Evolutionary conservation across 1,140 invertebrate species (phyloP).

Genomic region (Sycophila sp.): DNA sequence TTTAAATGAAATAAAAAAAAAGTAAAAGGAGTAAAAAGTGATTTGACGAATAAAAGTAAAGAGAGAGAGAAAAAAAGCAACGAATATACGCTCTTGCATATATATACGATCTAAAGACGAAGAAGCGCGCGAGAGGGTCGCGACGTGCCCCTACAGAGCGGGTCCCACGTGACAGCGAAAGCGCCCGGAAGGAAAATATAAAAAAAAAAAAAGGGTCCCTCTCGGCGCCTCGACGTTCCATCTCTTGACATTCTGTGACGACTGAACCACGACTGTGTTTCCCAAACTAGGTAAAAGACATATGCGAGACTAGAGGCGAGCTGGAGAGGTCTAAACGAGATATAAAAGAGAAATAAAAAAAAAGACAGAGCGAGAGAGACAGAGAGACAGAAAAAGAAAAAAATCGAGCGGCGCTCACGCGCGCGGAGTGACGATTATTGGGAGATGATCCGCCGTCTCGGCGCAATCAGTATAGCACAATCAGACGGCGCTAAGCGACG

Average conservation of each 20-base stretch:
- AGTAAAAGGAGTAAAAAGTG: not conserved
- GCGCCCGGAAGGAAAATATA: not conserved
- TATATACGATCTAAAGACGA: not conserved
- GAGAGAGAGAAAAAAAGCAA: not conserved
- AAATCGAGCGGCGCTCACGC: constrained; percentile 1
- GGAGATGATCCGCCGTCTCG: not conserved
- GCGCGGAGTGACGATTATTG: too few species aligned
- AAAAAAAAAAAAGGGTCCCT: not conserved
- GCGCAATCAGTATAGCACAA: constrained; percentile 32
- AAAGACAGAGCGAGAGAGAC: constrained; percentile 21
- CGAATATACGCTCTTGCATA: not conserved
- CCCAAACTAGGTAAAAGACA: constrained; percentile 67
- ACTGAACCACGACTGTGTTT: constrained; percentile 68
- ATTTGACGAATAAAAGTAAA: not conserved
- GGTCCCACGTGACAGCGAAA: constrained; percentile 12
- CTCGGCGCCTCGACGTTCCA: constrained; percentile 21
- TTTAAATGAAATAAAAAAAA: not conserved
- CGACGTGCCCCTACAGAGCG: constrained; percentile 5
- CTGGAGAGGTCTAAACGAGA: constrained; percentile 35
- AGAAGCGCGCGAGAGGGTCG: constrained; percentile 16
- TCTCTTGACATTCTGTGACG: constrained; percentile 35
- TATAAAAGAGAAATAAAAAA: constrained; percentile 26
- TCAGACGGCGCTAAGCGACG: not conserved
- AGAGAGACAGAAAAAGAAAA: constrained; percentile 23
- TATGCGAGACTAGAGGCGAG: constrained; percentile 49